Evolutionary conservation across 2,888 invertebrate genomes (phyloP).

Genomic region (Ramazzottius varieornatus): DNA sequence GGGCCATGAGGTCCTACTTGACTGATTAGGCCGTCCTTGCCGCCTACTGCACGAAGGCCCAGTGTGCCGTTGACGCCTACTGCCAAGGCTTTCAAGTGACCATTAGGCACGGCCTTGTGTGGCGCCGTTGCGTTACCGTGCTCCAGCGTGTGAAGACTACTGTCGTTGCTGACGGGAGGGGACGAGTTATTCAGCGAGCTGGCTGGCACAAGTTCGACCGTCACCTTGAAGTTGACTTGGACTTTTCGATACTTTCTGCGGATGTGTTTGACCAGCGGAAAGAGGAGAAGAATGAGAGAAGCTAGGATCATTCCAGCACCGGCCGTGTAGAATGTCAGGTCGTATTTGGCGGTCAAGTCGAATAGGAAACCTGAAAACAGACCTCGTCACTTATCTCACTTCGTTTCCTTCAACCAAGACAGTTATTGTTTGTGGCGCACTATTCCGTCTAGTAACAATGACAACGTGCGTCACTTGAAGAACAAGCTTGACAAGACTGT

Average conservation of each 20-base stretch:
- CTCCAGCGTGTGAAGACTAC: background rate
- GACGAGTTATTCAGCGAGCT: background rate
- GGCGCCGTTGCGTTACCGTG: background rate
- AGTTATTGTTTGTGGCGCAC: no score
- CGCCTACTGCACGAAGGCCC: no score
- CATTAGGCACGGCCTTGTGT: background rate
- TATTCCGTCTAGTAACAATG: no score
- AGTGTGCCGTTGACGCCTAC: no score
- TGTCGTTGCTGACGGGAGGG: background rate
- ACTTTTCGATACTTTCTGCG: background rate
- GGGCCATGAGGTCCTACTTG: no score
- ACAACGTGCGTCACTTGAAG: no score
- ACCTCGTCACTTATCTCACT: no score
- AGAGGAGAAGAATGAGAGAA: background rate
- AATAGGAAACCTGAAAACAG: background rate
- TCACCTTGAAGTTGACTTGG: background rate
- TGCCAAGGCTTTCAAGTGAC: background rate
- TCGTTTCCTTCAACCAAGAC: no score
- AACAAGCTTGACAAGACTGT: no score
- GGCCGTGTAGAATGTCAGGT: background rate
- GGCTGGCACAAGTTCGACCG: background rate
- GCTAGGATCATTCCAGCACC: constrained; percentile 1
- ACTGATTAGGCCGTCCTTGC: no score
- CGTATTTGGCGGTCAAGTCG: background rate
- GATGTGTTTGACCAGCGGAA: background rate